These are phyloP conservation scores for Drosophila quasianomalipes DNA, from an alignment of 2,888 invertebrate genomes.

Conservation along the genomic window DNA sequence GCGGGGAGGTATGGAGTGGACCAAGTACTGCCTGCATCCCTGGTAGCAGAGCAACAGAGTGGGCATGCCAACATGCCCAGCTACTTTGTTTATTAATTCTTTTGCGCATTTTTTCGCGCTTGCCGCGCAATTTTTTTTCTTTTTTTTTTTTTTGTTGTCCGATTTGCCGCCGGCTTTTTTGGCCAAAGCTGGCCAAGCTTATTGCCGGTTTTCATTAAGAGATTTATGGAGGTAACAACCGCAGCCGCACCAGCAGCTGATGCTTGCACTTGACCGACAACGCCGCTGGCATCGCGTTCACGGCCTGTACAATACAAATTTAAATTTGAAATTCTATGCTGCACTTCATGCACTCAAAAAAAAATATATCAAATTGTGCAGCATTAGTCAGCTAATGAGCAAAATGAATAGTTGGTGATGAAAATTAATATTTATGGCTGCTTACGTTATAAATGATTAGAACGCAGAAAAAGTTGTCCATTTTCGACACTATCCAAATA, in stretches of 20 bases:
- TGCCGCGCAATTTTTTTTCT: conserved; percentile 40
- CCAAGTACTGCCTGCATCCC: conserved; percentile 46
- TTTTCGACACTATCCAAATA: background rate
- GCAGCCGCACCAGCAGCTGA: conserved; percentile 35
- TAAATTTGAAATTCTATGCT: conserved; percentile 74
- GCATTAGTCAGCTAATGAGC: background rate
- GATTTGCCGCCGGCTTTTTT: conserved; percentile 69
- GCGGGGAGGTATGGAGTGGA: conserved; percentile 14
- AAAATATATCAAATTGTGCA: background rate
- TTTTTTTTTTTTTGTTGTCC: conserved; percentile 21
- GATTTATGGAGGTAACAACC: conserved; percentile 70
- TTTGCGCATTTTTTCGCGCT: conserved; percentile 82
- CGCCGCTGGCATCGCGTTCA: conserved; percentile 59
- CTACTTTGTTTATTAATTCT: conserved; percentile 81
- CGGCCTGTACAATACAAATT: conserved; percentile 65
- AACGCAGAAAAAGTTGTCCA: background rate
- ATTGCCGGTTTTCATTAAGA: conserved; percentile 82
- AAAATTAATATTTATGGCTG: background rate
- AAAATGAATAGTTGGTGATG: background rate
- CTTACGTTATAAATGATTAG: background rate
- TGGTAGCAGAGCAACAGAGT: conserved; percentile 2
- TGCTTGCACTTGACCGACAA: conserved; percentile 75
- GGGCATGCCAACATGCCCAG: conserved; percentile 74
- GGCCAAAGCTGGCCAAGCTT: conserved; percentile 63
- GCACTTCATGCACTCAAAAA: conserved; percentile 48